Base-by-base conservation (phyloP, 2,888 invertebrate species). In the Eumerus sabulonum region DNA sequence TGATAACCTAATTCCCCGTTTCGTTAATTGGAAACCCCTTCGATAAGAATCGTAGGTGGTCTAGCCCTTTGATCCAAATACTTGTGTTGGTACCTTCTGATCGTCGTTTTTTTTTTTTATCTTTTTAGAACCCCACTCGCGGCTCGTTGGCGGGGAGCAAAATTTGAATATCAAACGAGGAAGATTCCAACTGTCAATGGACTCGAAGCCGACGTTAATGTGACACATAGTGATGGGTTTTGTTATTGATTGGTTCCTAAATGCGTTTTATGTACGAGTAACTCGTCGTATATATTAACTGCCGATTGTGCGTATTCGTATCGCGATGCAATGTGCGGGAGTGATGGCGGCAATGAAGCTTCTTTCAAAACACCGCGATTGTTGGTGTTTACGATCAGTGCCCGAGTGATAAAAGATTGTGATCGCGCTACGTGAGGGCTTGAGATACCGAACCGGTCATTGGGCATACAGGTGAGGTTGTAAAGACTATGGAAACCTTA, bases 11-110 rank as follows among this genome's bases (percentile, higher is more conserved):
- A 79, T 73, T 79, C 60, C 51, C 14, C 13, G 50, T 27, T 27
- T 27, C 27, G 7, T 35, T 60, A 68, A 68, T 74, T 70, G 57
- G 56, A 68, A 68, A 27, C 50, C 12, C 7, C 51, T 12, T 19
- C 40, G 64, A 79, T 79, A 74, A 48, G 54, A 70, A 74, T 79
- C 77, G 54, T 77, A 73, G 77, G 77, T 77, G 77, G 77, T 79
- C 77, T 53, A 66, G 9, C 47, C 50, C 50, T 63, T 63, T 53
- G 63, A 77, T 77, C 77, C 60, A 44, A 47, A 63, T 51, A 27
- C 7, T 7, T 27, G n/a, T n/a, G n/a, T n/a, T n/a, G n/a, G n/a
- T n/a, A 27, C 7, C 27, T 27, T 7, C 7, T 7, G 7, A 2
- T 27, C 27, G 27, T 4, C 7, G 7, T 27, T 27, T 27, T 27